Percentiles rank a stretch among this genome's conserved stretches.
Conservation (phyloP, 2,113 vertebrate genomes). For the Campylomormyrus numenius region DNA sequence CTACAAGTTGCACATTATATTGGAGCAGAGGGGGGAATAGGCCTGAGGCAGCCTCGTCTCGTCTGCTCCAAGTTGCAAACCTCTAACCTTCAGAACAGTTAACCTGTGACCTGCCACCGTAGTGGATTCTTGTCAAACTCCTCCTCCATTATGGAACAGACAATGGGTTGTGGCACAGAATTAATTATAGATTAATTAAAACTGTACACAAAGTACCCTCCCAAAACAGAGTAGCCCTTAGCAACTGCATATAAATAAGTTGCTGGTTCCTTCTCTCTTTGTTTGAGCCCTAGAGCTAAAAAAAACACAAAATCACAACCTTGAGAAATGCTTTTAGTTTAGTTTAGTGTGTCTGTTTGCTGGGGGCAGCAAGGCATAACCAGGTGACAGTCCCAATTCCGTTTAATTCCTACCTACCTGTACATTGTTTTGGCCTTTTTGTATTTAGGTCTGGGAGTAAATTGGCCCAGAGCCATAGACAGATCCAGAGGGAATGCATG, state of each 20-base stretch:
- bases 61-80: neutral
- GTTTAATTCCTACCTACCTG: neutral
- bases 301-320: neutral
- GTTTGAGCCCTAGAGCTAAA: neutral
- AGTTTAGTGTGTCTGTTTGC: neutral
- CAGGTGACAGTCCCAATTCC: neutral
- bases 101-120: neutral
- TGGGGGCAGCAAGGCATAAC: neutral
- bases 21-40: neutral
- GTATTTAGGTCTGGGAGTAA: neutral
- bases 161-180: constrained; percentile 7
- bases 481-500: neutral
- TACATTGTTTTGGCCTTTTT: neutral
- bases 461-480: neutral
- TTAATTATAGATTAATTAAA: constrained; percentile 15
- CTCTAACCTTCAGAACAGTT: neutral
- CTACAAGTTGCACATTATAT: neutral
- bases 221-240: constrained; percentile 5
- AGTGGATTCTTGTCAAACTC: neutral
- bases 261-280: neutral
- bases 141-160: neutral
- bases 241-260: constrained; percentile 13
- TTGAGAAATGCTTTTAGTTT: neutral
- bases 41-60: neutral
- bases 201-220: neutral